These are phyloP conservation scores for Zaprionus vittiger DNA, from an alignment of 1,140 invertebrate species.

Conservation along the genomic window DNA sequence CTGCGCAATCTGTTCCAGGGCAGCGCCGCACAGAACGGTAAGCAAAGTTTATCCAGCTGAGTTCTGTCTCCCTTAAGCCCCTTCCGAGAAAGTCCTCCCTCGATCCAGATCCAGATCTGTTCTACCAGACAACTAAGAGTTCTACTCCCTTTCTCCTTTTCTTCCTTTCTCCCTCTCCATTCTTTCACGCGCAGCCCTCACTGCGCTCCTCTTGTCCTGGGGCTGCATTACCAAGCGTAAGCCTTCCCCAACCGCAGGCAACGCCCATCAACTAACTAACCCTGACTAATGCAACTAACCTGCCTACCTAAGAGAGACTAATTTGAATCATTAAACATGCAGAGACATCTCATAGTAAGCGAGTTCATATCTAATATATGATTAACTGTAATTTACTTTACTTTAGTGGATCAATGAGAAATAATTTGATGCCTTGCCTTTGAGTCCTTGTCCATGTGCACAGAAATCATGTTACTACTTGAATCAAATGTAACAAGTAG, in stretches of 20 bases:
- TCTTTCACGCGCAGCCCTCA: conserved; percentile 38
- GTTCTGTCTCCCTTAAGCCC: neutral
- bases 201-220: conserved; percentile 56
- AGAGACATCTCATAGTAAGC: too few relatives aligned
- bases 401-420: too few relatives aligned
- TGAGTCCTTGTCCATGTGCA: too few relatives aligned
- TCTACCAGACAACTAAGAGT: neutral
- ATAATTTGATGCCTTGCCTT: too few relatives aligned
- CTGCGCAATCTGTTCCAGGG: conserved; percentile 78
- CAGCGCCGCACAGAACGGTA: conserved; percentile 78
- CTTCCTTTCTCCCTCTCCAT: conserved; percentile 12
- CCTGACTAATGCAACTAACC: conserved; percentile 17
- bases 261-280: conserved; percentile 14
- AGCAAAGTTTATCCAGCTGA: conserved; percentile 38
- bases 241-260: conserved; percentile 27
- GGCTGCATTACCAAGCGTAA: conserved; percentile 66
- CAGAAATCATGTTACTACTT: too few relatives aligned
- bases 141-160: conserved; percentile 13
- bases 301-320: neutral
- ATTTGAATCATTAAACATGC: neutral
- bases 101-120: neutral
- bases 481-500: too few relatives aligned
- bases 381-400: too few relatives aligned
- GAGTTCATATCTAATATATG: too few relatives aligned
- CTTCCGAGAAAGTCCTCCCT: neutral